Conservation (phyloP, 2,113 vertebrate genomes). For the Trogon melanurus region DNA sequence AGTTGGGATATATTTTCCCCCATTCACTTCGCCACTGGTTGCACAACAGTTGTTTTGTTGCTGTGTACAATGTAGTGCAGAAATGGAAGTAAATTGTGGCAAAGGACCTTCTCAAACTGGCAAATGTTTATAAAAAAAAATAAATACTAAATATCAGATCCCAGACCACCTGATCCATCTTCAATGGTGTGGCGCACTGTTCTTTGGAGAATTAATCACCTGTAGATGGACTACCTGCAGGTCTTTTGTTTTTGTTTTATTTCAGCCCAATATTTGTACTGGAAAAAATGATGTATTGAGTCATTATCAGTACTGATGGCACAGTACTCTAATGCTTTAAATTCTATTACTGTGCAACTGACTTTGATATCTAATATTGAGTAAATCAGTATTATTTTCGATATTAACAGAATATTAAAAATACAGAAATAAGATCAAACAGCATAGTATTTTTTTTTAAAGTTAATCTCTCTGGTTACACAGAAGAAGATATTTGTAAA, state of each 20-base stretch:
- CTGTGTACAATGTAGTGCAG: accelerated
- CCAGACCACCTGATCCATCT: background rate
- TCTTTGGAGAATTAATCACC: background rate
- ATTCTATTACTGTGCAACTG: background rate
- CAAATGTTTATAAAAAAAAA: background rate
- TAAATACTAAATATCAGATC: background rate
- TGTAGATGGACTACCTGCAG: background rate
- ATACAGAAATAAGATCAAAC: background rate
- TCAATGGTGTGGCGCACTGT: background rate
- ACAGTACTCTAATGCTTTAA: background rate
- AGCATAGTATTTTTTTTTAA: background rate
- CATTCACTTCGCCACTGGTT: background rate
- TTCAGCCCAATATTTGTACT: background rate
- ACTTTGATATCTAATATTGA: background rate
- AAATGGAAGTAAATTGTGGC: background rate
- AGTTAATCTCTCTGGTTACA: background rate
- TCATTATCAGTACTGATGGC: background rate
- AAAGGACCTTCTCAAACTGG: background rate
- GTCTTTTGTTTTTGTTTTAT: background rate
- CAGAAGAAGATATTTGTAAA: background rate
- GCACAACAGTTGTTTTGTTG: background rate
- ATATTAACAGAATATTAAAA: background rate
- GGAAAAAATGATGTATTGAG: background rate
- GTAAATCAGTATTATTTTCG: background rate
- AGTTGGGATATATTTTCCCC: background rate